Conservation (phyloP, 2,888 invertebrate species). For the Cyclophora punctaria region DNA sequence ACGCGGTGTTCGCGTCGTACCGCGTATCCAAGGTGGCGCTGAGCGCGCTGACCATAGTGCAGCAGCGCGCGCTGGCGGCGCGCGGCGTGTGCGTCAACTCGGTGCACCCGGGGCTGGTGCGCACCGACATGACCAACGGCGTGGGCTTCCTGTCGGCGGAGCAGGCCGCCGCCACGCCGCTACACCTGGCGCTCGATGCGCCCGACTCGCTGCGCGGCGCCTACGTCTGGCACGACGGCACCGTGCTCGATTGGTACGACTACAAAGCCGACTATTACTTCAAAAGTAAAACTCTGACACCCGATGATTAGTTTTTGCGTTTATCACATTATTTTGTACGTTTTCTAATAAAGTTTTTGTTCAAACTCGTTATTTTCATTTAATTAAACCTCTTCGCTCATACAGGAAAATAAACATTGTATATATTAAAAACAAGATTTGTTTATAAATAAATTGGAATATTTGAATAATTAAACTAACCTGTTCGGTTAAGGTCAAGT, state of each 20-base stretch:
- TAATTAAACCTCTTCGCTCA: no score
- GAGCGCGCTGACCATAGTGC: conserved; percentile 78
- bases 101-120: conserved; percentile 84
- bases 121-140: conserved; percentile 83
- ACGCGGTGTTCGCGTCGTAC: conserved; percentile 77
- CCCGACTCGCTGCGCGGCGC: conserved; percentile 73
- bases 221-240: conserved; percentile 78
- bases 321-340: no score
- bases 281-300: conserved; percentile 28
- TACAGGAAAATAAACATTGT: no score
- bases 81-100: conserved; percentile 77
- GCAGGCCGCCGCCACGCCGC: conserved; percentile 71
- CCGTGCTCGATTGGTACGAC: conserved; percentile 74
- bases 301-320: background rate
- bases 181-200: conserved; percentile 71
- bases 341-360: no score
- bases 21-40: conserved; percentile 82
- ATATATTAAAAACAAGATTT: no score
- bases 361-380: no score
- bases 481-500: no score
- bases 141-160: conserved; percentile 74
- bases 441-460: no score
- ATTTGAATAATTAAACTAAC: no score
- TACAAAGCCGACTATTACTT: conserved; percentile 44
- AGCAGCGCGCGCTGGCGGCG: conserved; percentile 74